These are phyloP conservation scores for Phalacrocorax carbo DNA, from an alignment of 2,113 vertebrate species.

Conservation along the genomic window DNA sequence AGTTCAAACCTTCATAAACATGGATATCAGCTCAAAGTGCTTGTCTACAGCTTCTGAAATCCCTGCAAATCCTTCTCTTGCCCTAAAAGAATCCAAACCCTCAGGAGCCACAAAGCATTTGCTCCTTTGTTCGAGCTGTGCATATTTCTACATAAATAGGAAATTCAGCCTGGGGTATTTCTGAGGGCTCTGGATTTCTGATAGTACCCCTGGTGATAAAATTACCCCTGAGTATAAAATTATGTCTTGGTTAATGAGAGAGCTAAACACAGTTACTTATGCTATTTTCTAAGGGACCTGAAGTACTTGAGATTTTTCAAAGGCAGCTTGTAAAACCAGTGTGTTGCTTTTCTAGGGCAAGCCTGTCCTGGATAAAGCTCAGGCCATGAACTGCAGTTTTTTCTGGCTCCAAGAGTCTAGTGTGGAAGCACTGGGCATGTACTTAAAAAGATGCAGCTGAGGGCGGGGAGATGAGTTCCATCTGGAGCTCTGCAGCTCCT, in stretches of 20 bases:
- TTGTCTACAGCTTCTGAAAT: background rate
- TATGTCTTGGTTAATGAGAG: background rate
- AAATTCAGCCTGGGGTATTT: background rate
- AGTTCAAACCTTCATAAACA: background rate
- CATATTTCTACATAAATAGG: background rate
- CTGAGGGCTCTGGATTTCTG: background rate
- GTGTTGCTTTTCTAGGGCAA: background rate
- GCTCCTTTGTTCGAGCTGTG: background rate
- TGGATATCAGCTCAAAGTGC: background rate
- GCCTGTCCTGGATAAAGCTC: background rate
- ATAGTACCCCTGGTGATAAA: background rate
- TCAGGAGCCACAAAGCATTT: background rate
- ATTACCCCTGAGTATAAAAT: background rate
- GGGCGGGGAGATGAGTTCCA: background rate
- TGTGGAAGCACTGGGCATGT: background rate
- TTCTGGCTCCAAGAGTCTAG: background rate
- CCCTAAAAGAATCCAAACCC: background rate
- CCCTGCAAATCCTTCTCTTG: background rate
- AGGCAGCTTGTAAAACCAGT: background rate
- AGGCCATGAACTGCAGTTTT: background rate
- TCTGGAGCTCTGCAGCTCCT: constrained; percentile 27
- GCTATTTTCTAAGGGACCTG: accelerated
- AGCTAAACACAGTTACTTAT: background rate
- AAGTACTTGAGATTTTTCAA: background rate
- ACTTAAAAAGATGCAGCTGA: background rate